Base-by-base conservation (phyloP, 2,888 invertebrate genomes). In the Lasioglossum pauxillum region DNA sequence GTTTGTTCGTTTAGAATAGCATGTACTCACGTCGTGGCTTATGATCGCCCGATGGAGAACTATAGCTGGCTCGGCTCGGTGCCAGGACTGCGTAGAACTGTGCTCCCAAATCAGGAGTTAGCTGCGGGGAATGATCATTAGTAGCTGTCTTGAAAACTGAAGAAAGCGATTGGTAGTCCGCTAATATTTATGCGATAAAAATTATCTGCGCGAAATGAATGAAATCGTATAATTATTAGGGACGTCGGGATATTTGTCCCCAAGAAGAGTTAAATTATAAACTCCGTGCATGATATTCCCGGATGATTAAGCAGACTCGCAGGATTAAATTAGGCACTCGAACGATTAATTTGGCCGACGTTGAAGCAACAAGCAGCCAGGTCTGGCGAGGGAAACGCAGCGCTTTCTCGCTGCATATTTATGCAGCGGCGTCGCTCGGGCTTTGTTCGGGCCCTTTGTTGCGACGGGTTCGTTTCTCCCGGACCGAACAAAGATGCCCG, bases 41-140 rank as follows among this genome's bases (percentile, higher is more conserved):
- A 64, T 44, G 77, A 82, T 78, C 84, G 75, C 38, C 23, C 49
- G 60, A 23, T 64, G 23, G 53, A 23, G 23, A 23, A 23, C 23
- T 49, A 73, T 31, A 53, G 27, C 16, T 74, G 4, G 0, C 10
- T 57, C 27, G 82, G 86, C 76, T 1, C 0, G 5, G 8, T 31
- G 82, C 79, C 86, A 69, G 69, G 23, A 8, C 10, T 23, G 23
- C 35, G 35, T 53, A 53, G 53, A 53, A 53, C 23, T 10, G 53
- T 53, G 53, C 23, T 53, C 53, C 23, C 53, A 53, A 53, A 53
- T 53, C 53, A 53, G 53, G 53, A 3, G 23, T 53, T 53, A 53
- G 8, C 23, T 23, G 23, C 23, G 23, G 3, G 1, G 8, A 53
- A 23, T 8, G 8, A 53, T 53, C 23, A 23, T 53, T 23, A 23